These are phyloP conservation scores for Chymomyza fuscimana DNA, from an alignment of 2,888 invertebrate species.

Conservation along the genomic window DNA sequence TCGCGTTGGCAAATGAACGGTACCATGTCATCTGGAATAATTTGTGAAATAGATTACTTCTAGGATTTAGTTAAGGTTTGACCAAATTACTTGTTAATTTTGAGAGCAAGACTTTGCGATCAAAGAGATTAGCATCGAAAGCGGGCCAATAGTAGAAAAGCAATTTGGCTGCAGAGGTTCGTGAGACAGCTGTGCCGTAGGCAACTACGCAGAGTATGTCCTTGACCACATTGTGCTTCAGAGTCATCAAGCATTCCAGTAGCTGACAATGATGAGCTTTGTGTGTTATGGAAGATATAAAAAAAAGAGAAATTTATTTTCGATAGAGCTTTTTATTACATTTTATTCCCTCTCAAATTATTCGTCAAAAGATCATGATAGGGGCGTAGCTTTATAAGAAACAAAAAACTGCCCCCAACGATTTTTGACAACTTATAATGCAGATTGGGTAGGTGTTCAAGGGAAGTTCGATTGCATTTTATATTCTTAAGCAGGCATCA, in stretches of 20 bases:
- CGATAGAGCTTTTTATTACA: too few species aligned
- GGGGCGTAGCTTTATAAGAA: too few species aligned
- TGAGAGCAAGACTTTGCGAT: constrained; percentile 91
- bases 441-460: too few species aligned
- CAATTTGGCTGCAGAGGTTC: constrained; percentile 97
- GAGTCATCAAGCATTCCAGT: constrained; percentile 96
- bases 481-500: too few species aligned
- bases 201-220: constrained; percentile 97
- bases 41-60: neutral
- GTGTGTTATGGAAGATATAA: neutral
- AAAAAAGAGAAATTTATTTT: too few species aligned
- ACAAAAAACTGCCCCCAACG: too few species aligned
- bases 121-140: constrained; percentile 95
- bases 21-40: constrained; percentile 84
- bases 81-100: constrained; percentile 88
- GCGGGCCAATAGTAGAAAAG: constrained; percentile 99
- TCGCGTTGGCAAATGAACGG: constrained; percentile 94
- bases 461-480: too few species aligned
- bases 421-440: too few species aligned
- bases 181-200: constrained; percentile 95
- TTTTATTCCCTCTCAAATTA: too few species aligned
- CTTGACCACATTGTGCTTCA: constrained; percentile 93
- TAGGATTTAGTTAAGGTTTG: neutral
- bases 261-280: constrained; percentile 97
- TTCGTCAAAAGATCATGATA: too few species aligned